Evolutionary conservation across 2,797 vertebrate species (phyloP), one percentile per base, ranked within the genome.

Genomic region (Decapterus maruadsi): DNA sequence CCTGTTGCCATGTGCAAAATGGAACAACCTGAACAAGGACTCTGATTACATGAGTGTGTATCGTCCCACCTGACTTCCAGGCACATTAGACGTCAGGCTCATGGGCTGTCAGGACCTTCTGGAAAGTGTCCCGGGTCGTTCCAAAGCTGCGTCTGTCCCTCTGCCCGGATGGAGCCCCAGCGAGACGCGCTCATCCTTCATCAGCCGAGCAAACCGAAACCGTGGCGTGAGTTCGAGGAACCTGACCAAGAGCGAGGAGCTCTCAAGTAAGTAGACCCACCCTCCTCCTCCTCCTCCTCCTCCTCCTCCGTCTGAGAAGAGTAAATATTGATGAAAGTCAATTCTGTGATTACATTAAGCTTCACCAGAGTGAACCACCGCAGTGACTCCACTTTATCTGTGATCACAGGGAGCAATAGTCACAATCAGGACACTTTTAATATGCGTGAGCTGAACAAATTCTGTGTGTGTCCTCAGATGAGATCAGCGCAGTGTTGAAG

Each of bases 401-500:
- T 62, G 9, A 54, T 10, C 45, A 4, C 14, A 29, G 22, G 54
- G 34, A 36, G 42, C 34, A 16, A 2, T 6, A 36, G 13, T 22
- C 45, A 6, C 29, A 58, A 2, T 61, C 42, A 4, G 26, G 10
- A 14, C 3, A 6, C 50, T 57, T 29, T 50, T 59, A 45, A 72
- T 6, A 51, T 11, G 45, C 48, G 36, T 1, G 6, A 36, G 7
- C 48, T 60, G 67, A 16, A 57, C 31, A 51, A 60, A 38, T 38
- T 4, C 16, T 29, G 31, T 65, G 20, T 77, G 46, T 81, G 29
- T 86, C 40, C 72, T 78, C 87, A 98, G 97, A 91, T 75, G 97
- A 98, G 81, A 96, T 98, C 81, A 95, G 96, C 36, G 96, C 97
- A 0, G 96, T 97, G 65, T 89, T 98, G 87, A 97, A 97, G 90